Evolutionary conservation across 2,888 invertebrate species (phyloP), one percentile per base, ranked within the genome.

Genomic region (Pandemis corylana): DNA sequence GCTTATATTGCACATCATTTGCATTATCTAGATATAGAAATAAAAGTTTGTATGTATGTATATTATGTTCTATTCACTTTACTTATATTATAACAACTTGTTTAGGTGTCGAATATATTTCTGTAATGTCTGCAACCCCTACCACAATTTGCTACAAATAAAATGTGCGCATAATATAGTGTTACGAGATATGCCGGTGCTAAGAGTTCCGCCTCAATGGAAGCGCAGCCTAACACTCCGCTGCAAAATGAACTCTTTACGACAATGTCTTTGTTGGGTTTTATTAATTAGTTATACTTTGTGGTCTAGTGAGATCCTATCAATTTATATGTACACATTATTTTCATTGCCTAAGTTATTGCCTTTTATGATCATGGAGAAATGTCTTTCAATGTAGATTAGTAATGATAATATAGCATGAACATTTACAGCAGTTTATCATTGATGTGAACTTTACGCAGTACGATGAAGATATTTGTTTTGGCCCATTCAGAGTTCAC

Each of bases 11-110:
- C 73, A 69, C 68, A 65, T 61, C n/a, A 61, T 46, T 68, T 64
- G 15, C 42, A 63, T 42, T 42, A 15, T 68, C 56, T 73, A 73
- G 68, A 56, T 56, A 73, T 68, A 73, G 53, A 53, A 56, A 56
- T 73, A 49, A 15, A 68, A 36, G 44, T 56, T 68, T 68, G 44
- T 72, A 72, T 51, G 66, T 72, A 51, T 67, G 59, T 67, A 73
- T 73, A 68, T 56, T 73, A 44, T 63, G 46, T 72, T 68, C 63
- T 68, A 73, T 73, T 49, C 59, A 62, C 28, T 53, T 72, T 46
- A 68, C 20, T 63, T 68, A 68, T 36, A 63, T 72, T 68, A 63
- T 62, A 64, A 63, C 56, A 44, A 68, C 36, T 56, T 66, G 56
- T 56, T 20, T 10, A n/a, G 0, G 51, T 56, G 9, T 56, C 7